These are phyloP conservation scores for Coleophora deauratella DNA, from an alignment of 2,888 invertebrate species.

Conservation along the genomic window DNA sequence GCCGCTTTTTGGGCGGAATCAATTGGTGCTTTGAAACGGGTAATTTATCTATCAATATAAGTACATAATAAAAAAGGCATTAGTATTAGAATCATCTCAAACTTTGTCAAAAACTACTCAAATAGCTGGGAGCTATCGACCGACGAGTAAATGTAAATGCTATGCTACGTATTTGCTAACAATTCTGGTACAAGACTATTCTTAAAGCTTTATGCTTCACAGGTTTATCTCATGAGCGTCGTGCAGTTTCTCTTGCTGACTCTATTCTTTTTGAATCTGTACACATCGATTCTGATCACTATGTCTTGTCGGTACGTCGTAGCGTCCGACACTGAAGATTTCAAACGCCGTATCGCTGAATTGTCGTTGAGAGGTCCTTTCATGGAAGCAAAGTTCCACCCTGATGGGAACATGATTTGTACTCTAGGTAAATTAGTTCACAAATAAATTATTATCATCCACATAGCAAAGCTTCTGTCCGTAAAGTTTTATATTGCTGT, in stretches of 20 bases:
- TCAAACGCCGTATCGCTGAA: slow-evolving; percentile 24
- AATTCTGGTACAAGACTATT: too few relatives aligned
- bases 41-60: slow-evolving; percentile 19
- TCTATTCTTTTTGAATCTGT: slow-evolving; percentile 60
- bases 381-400: slow-evolving; percentile 36
- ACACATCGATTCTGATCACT: slow-evolving; percentile 52
- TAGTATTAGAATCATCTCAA: too few relatives aligned
- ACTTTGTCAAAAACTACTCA: too few relatives aligned
- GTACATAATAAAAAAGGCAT: too few relatives aligned
- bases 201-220: slow-evolving; percentile 20
- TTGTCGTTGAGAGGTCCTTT: slow-evolving; percentile 32
- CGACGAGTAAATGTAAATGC: too few relatives aligned
- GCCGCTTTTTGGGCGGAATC: slow-evolving; percentile 58
- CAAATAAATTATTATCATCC: neutral
- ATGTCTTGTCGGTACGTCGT: slow-evolving; percentile 53
- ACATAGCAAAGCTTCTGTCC: too few relatives aligned
- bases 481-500: too few relatives aligned
- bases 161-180: too few relatives aligned
- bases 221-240: slow-evolving; percentile 68
- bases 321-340: slow-evolving; percentile 36
- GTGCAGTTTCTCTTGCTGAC: slow-evolving; percentile 62
- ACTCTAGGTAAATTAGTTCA: slow-evolving; percentile 31
- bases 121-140: too few relatives aligned
- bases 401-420: slow-evolving; percentile 56
- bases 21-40: slow-evolving; percentile 55